Evolutionary conservation across 1,140 invertebrate species (phyloP).

Genomic region (Drosophila subpulchrella): DNA sequence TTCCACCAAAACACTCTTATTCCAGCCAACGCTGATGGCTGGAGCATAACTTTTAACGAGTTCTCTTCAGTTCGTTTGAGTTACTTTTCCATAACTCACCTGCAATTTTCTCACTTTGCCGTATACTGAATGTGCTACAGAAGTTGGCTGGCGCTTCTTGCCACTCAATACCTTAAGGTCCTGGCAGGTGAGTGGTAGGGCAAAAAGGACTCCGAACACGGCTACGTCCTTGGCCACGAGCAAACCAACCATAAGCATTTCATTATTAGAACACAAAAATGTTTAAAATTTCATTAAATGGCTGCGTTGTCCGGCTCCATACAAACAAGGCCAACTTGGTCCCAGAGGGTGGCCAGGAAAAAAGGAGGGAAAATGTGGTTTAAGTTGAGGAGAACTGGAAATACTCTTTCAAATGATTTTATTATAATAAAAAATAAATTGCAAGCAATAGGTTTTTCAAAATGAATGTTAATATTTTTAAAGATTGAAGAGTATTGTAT

Average conservation of each 20-base stretch:
- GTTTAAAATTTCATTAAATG: constrained; percentile 80
- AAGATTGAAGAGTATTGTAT: too few relatives aligned
- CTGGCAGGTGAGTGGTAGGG: not conserved
- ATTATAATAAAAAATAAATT: too few relatives aligned
- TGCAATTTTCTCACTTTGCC: constrained; percentile 32
- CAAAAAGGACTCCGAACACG: not conserved
- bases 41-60: constrained; percentile 71
- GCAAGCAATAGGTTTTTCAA: not conserved
- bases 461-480: too few relatives aligned
- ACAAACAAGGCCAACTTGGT: constrained; percentile 35
- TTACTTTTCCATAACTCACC: constrained; percentile 23
- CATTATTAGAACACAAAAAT: constrained; percentile 79
- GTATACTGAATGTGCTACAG: not conserved
- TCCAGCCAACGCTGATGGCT: constrained; percentile 18
- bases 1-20: constrained; percentile 62
- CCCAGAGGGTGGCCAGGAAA: constrained; percentile 18
- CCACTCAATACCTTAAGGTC: constrained; percentile 33
- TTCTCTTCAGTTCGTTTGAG: constrained; percentile 40
- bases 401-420: not conserved
- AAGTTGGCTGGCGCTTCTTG: constrained; percentile 3
- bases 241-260: constrained; percentile 65
- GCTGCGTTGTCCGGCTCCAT: constrained; percentile 48
- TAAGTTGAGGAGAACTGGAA: not conserved
- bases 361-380: not conserved
- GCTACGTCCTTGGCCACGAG: constrained; percentile 17